Base-by-base conservation (phyloP, 2,888 invertebrate genomes). In the Gnatocerus cornutus region DNA sequence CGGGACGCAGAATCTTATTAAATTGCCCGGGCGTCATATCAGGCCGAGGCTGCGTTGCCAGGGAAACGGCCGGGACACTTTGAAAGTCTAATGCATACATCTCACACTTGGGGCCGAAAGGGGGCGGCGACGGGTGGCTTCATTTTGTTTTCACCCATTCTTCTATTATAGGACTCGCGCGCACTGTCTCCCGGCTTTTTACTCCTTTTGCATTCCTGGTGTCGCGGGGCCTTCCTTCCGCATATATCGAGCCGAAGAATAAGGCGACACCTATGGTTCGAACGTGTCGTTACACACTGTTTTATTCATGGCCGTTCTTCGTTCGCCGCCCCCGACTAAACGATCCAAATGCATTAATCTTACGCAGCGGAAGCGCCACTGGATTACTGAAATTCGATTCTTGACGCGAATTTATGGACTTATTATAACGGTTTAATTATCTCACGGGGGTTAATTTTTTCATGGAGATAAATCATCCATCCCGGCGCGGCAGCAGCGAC, bases 11-110 rank as follows among this genome's bases (percentile, higher is more conserved):
- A 85, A 85, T 85, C 85, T 85, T 85, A 85, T 85, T 85, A 85
- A 85, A 85, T 85, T 85, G 85, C 85, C 85, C 89, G 89, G 89
- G 89, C 90, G 89, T 89, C 89, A 89, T 89, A 88, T 88, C 85
- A 84, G 84, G 83, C 84, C 84, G 87, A 88, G 88, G 87, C 87
- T 87, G 87, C 89, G 89, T 90, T 88, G 88, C 89, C 87, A 88
- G 87, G 89, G 88, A 87, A 87, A 89, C 89, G 88, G 88, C 89
- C 89, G 89, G 89, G 88, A 85, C 85, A 84, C 85, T 85, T 85
- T 85, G 84, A 85, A 85, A 85, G 85, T 85, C 84, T 85, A 85
- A 85, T 85, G 84, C 84, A 84, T 84, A 84, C 84, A 84, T 84
- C 84, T 84, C 84, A 84, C 84, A 84, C 84, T 83, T 82, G 82